Base-by-base conservation (phyloP, 2,888 invertebrate species). In the Gasteruption jaculator region DNA sequence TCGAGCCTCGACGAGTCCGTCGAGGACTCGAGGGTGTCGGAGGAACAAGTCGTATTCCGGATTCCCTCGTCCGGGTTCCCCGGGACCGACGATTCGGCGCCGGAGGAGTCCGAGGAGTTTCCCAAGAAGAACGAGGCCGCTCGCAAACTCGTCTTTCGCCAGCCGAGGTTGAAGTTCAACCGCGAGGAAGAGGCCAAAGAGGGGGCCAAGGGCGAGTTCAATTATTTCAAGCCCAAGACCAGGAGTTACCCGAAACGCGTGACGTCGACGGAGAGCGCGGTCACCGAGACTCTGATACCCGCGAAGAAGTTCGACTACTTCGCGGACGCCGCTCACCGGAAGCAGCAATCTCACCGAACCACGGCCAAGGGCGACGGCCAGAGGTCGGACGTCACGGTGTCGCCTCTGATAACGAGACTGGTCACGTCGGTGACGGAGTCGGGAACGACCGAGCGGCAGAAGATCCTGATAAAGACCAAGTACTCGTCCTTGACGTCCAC, bases 381-480 rank as follows among this genome's bases (percentile, higher is more conserved):
- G 38, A 37, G 19, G 32, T 1, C 25, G 21, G 5, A 22, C 24
- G 18, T 54, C 4, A 43, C 50, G 1, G 53, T 61, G 5, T 49
- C 60, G 1, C 71, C 74, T 3, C 60, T 62, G 11, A 61, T 72
- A 2, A 75, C 74, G 19, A 67, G 73, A 49, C 60, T 75, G 18
- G 70, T 75, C 7, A 74, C 74, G 3, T 72, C 73, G 3, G 66
- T 74, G 12, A 68, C 70, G 12, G 74, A 75, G 51, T 69, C 71
- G 3, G 74, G 66, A 1, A 72, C 73, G 1, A 74, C 74, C 2
- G 73, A 74, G 46, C 60, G 73, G 32, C 73, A 73, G 46, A 71
- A 64, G 46, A 72, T 74, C 38, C 63, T 71, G 5, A 67, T 74
- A 19, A 63, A 63, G 45, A 68, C 65, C 6, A 69, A 68, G 43